Evolutionary conservation across 2,888 invertebrate genomes (phyloP).

Genomic region (Platerodrilus igneus): DNA sequence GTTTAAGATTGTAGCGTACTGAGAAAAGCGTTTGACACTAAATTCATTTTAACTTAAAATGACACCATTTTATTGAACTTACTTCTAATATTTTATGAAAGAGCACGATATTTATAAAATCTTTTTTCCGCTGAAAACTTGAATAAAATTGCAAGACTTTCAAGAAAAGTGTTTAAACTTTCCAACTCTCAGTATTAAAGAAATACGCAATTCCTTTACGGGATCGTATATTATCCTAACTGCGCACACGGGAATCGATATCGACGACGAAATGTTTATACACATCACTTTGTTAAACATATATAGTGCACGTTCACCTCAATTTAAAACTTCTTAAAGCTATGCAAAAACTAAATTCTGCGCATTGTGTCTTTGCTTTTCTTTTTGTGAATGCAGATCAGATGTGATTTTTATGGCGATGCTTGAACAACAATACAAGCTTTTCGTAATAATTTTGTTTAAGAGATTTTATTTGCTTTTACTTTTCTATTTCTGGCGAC

Average conservation of each 20-base stretch:
- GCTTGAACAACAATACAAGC: no score
- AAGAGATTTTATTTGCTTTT: no score
- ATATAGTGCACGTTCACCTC: conserved; percentile 5
- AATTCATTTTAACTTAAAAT: no score
- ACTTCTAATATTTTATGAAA: no score
- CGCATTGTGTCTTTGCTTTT: conserved; percentile 3
- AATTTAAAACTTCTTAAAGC: conserved; percentile 9
- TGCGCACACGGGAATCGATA: conserved; percentile 25
- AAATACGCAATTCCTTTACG: conserved; percentile 18
- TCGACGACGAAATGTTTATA: conserved; percentile 25
- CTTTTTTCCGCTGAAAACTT: no score
- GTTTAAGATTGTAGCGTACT: conserved; percentile 16
- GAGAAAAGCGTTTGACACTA: conserved; percentile 3
- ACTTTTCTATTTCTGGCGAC: no score
- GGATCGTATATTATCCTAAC: conserved; percentile 24
- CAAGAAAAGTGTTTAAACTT: conserved; percentile 14
- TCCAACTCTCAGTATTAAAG: conserved; percentile 11
- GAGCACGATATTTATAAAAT: no score
- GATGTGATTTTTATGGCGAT: no score
- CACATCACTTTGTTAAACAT: conserved; percentile 23
- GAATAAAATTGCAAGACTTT: no score
- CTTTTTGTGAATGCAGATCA: no score
- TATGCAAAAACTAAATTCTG: conserved; percentile 11
- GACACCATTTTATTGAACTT: no score
- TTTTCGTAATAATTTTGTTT: no score